phyloP scores from a whole-genome alignment of 2,113 vertebrate species.

The Syngnathus scovelli region DNA sequence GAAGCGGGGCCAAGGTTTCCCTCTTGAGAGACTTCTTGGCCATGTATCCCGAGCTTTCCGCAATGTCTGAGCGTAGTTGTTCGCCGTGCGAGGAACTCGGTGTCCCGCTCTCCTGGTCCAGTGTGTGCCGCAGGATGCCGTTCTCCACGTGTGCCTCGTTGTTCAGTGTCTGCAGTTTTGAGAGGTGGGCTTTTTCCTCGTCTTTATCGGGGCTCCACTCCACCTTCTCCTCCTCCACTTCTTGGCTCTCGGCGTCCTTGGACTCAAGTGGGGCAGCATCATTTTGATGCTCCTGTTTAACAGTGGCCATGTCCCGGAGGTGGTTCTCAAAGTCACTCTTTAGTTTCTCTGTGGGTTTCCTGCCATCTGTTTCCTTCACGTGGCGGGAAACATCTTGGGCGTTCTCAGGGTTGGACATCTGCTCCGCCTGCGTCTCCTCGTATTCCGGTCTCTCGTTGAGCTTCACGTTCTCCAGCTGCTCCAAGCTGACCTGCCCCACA shows the following conservation, averaged over 20 bases:
- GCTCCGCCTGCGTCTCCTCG: background rate
- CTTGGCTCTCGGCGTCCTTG: background rate
- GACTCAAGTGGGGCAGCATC: background rate
- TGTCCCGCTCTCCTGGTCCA: background rate
- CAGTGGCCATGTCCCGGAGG: background rate
- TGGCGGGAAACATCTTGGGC: background rate
- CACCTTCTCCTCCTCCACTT: background rate
- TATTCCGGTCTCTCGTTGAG: background rate
- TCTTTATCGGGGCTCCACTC: background rate
- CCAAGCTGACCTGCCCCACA: constrained; percentile 53
- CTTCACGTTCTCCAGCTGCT: constrained; percentile 26
- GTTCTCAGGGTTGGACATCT: background rate
- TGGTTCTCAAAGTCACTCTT: background rate
- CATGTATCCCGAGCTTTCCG: background rate
- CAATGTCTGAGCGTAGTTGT: background rate
- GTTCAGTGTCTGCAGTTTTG: background rate
- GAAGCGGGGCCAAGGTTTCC: background rate
- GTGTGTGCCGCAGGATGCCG: background rate
- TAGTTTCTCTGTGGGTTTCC: background rate
- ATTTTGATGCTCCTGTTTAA: background rate
- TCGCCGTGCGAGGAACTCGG: background rate
- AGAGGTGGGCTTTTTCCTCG: background rate
- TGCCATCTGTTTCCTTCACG: background rate
- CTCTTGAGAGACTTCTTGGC: background rate
- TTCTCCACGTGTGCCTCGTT: background rate